Percentiles rank a stretch among this genome's conserved stretches.
Conservation (phyloP, 2,888 invertebrate species). For the Stenoptilia bipunctidactyla region DNA sequence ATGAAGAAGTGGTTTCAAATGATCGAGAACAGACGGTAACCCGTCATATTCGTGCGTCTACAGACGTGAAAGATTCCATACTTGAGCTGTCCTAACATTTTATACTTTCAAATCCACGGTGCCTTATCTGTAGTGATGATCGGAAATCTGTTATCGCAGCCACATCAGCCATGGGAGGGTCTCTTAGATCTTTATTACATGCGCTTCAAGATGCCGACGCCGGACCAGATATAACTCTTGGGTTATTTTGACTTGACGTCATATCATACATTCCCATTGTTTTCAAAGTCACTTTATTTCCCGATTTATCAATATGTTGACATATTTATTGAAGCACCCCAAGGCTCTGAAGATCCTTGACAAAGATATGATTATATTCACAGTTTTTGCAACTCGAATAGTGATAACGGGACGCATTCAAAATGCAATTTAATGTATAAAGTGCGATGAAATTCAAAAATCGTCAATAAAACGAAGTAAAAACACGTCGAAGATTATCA, state of each 20-base stretch:
- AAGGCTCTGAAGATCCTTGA: slow-evolving; percentile 30
- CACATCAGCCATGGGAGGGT: slow-evolving; percentile 52
- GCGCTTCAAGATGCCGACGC: slow-evolving; percentile 24
- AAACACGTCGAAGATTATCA: background rate
- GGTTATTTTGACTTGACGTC: slow-evolving; percentile 50
- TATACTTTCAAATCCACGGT: slow-evolving; percentile 66
- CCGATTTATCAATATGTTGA: slow-evolving; percentile 35
- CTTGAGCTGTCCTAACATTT: slow-evolving; percentile 67
- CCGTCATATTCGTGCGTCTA: slow-evolving; percentile 57
- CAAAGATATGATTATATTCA: slow-evolving; percentile 48
- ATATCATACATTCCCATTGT: slow-evolving; percentile 49
- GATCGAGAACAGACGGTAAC: slow-evolving; percentile 17
- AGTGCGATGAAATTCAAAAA: background rate
- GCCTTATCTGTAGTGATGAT: slow-evolving; percentile 64
- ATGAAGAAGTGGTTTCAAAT: background rate
- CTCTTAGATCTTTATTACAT: slow-evolving; percentile 69
- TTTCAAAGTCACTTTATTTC: slow-evolving; percentile 35
- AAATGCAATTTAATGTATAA: background rate
- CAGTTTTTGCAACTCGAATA: background rate
- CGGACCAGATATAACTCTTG: slow-evolving; percentile 21
- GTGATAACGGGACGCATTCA: background rate
- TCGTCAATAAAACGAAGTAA: background rate
- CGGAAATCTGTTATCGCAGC: slow-evolving; percentile 52
- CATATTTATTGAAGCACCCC: slow-evolving; percentile 54
- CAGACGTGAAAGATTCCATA: slow-evolving; percentile 64